Percentiles rank a stretch among this genome's conserved stretches.
Conservation (phyloP, 1,140 invertebrate species). For the Aphidius ervi region DNA sequence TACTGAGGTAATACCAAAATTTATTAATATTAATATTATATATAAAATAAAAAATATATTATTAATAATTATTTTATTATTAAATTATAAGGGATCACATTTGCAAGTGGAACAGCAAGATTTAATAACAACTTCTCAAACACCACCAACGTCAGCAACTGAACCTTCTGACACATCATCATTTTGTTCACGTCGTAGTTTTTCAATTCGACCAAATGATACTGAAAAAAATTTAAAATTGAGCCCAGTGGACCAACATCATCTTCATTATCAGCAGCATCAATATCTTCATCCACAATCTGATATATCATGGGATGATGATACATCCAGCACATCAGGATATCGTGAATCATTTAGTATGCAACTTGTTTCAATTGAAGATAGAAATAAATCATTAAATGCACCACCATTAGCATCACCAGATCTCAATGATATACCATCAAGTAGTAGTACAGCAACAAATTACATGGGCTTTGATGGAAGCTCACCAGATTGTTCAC, state of each 20-base stretch:
- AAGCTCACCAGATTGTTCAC: conserved; percentile 61
- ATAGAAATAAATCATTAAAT: conserved; percentile 36
- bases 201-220: conserved; percentile 31
- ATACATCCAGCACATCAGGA: conserved; percentile 75
- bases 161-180: conserved; percentile 38
- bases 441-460: conserved; percentile 59
- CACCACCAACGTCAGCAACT: conserved; percentile 36
- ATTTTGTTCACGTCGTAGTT: conserved; percentile 31
- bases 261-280: conserved; percentile 33
- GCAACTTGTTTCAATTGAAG: conserved; percentile 53
- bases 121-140: conserved; percentile 32
- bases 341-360: conserved; percentile 65
- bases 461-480: conserved; percentile 58
- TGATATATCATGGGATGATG: conserved; percentile 70
- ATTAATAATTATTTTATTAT: not conserved
- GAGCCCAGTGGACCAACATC: conserved; percentile 26
- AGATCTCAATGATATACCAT: conserved; percentile 57
- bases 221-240: conserved; percentile 26
- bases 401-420: conserved; percentile 61
- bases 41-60: too few species aligned
- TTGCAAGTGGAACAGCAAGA: conserved; percentile 48
- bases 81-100: conserved; percentile 15
- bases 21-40: not conserved
- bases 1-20: conserved; percentile 43
- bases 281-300: conserved; percentile 37